Base-by-base conservation (phyloP, 2,888 invertebrate genomes). In the Erpobdella octoculata region DNA sequence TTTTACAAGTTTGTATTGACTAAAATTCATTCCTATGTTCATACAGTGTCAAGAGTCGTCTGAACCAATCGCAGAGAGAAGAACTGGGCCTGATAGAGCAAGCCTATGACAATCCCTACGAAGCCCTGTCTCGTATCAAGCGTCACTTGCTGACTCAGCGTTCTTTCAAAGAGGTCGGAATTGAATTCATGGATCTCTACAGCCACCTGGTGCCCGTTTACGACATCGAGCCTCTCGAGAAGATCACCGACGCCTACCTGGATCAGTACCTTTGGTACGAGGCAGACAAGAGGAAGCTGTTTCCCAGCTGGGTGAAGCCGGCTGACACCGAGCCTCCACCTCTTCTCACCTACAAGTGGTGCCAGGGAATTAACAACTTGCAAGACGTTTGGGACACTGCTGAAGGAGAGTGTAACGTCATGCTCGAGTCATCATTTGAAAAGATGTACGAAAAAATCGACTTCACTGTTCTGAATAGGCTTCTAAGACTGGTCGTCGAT, bases 371-470 rank as follows among this genome's bases (percentile, higher is more conserved):
- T 74, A 97, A 96, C 85, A 97, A 97, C 83, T 76, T 83, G 70
- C 81, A 81, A 73, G 96, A 98, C 80, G 96, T 99, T 6, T 99
- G 98, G 98, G 97, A 98, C 81, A 96, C 95, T 0, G 88, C 89
- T 59, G 98, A 99, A 85, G 97, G 97, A 9, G 31, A 62, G 15
- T 99, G 98, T 84, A 96, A 97, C 82, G 98, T 99, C 0, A 86
- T 99, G 72, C 85, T 99, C 38, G 97, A 99, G 85, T 93, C 97
- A 0, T 90, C 91, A 72, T 95, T 95, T 83, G 98, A 98, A 82
- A 99, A 98, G 81, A 86, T 99, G n/a, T 98, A 97, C 80, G 98
- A 99, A 84, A 99, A 99, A 85, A 98, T 99, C 78, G 98, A 99
- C 87, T 87, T 99, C 82, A 98, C 98, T 0, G 86, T 99, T 33